Conservation (phyloP, 2,888 invertebrate species). For the Ariolimax columbianus region DNA sequence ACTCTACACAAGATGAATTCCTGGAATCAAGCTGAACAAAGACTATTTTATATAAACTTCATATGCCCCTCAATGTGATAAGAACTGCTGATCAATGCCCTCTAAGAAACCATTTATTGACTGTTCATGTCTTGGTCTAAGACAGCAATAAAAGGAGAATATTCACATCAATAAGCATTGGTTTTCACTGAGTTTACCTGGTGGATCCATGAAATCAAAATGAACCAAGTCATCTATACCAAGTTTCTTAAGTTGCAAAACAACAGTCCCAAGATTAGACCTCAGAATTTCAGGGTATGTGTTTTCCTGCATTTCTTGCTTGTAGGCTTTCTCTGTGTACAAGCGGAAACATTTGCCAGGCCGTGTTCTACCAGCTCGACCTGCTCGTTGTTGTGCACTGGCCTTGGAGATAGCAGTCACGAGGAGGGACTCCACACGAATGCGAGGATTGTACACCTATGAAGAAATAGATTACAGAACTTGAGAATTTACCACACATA, state of each 20-base stretch:
- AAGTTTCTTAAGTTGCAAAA: slow-evolving; percentile 97
- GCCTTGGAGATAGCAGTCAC: slow-evolving; percentile 99
- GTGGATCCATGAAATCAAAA: slow-evolving; percentile 99
- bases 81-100: no score
- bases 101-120: no score
- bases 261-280: slow-evolving; percentile 97
- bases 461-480: not conserved
- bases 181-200: no score
- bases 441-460: slow-evolving; percentile 90
- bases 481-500: not conserved
- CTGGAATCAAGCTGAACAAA: not conserved
- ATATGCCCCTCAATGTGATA: no score
- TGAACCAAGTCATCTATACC: slow-evolving; percentile 99
- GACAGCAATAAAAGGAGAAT: no score
- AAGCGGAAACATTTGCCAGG: slow-evolving; percentile 96
- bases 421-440: slow-evolving; percentile 95
- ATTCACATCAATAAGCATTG: no score
- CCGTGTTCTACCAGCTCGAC: slow-evolving; percentile 96
- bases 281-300: slow-evolving; percentile 96
- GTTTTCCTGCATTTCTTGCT: slow-evolving; percentile 98
- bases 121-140: no score
- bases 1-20: not conserved
- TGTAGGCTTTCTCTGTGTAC: slow-evolving; percentile 89
- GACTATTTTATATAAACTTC: no score
- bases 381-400: slow-evolving; percentile 98